phyloP scores from a whole-genome alignment of 2,113 vertebrate genomes.

The Electrona antarctica region DNA sequence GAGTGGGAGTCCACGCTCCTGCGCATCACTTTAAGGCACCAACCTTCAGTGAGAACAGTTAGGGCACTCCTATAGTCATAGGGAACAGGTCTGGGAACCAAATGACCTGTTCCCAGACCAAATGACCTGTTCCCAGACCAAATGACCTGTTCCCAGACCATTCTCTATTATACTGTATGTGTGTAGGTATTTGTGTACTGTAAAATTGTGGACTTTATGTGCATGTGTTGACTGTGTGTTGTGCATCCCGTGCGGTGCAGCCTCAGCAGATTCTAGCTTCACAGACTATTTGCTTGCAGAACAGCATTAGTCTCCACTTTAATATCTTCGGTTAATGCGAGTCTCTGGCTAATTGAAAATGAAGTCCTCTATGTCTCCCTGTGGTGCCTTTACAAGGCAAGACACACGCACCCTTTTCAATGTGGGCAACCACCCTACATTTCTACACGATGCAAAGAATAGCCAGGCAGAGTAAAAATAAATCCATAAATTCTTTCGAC shows the following conservation, averaged over 20 bases:
- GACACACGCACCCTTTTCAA: conserved; percentile 48
- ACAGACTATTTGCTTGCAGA: conserved; percentile 73
- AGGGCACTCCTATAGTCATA: too few relatives aligned
- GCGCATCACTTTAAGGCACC: too few relatives aligned
- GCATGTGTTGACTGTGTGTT: conserved; percentile 17
- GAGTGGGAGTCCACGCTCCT: too few relatives aligned
- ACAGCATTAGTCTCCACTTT: conserved; percentile 71
- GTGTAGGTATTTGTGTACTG: too few relatives aligned
- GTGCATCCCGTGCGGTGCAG: conserved; percentile 47
- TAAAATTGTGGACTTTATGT: background rate
- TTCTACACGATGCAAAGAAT: conserved; percentile 49
- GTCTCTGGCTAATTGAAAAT: conserved; percentile 79
- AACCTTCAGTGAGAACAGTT: too few relatives aligned
- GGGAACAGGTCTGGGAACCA: too few relatives aligned
- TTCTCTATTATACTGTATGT: background rate
- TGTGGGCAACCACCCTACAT: conserved; percentile 50
- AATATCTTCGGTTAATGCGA: conserved; percentile 75
- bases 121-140: too few relatives aligned
- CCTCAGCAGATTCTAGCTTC: conserved; percentile 73
- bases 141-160: too few relatives aligned
- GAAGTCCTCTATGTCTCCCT: conserved; percentile 69
- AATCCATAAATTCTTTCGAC: conserved; percentile 53
- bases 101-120: too few relatives aligned
- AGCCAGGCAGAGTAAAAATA: conserved; percentile 36
- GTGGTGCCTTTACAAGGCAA: conserved; percentile 70